phyloP scores from a whole-genome alignment of 2,797 vertebrate genomes.

The Acanthis flammea region DNA sequence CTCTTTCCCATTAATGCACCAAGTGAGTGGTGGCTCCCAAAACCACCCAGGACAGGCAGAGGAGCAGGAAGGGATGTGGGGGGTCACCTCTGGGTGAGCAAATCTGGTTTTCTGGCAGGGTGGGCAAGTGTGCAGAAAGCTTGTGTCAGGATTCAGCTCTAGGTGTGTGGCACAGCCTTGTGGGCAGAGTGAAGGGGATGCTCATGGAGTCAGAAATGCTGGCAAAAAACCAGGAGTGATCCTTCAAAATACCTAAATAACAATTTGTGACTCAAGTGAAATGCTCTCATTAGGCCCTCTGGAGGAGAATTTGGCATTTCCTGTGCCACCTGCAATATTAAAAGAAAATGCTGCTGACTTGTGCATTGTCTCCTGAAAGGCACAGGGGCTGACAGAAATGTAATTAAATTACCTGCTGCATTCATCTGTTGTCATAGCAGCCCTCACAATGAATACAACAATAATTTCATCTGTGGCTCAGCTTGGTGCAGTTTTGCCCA shows the following conservation, averaged over 20 bases:
- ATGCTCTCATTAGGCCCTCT: slow-evolving; percentile 12
- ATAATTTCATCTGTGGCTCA: slow-evolving; percentile 17
- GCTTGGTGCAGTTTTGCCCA: not conserved
- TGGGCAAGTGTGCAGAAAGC: not conserved
- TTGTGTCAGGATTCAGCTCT: not conserved
- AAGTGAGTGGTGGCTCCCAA: not conserved
- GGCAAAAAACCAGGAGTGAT: not conserved
- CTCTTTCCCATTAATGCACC: not conserved
- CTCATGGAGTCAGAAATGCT: accelerated
- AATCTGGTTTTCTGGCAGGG: not conserved
- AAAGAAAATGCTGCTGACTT: slow-evolving; percentile 32
- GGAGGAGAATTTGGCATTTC: slow-evolving; percentile 28
- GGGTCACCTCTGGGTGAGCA: not conserved
- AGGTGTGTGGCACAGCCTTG: not conserved
- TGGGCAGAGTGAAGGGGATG: accelerated
- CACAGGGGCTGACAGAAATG: slow-evolving; percentile 23
- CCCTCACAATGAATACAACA: slow-evolving; percentile 13
- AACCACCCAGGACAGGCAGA: not conserved
- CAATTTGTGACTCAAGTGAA: not conserved
- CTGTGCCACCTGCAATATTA: slow-evolving; percentile 6
- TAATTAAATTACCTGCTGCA: slow-evolving; percentile 62
- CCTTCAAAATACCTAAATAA: not conserved
- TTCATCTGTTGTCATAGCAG: slow-evolving; percentile 65
- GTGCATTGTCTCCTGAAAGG: slow-evolving; percentile 35
- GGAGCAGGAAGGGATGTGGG: accelerated